Percentiles rank a stretch among this genome's conserved stretches.
Conservation (phyloP, 2,888 invertebrate species). For the Argyra leucocephala region DNA sequence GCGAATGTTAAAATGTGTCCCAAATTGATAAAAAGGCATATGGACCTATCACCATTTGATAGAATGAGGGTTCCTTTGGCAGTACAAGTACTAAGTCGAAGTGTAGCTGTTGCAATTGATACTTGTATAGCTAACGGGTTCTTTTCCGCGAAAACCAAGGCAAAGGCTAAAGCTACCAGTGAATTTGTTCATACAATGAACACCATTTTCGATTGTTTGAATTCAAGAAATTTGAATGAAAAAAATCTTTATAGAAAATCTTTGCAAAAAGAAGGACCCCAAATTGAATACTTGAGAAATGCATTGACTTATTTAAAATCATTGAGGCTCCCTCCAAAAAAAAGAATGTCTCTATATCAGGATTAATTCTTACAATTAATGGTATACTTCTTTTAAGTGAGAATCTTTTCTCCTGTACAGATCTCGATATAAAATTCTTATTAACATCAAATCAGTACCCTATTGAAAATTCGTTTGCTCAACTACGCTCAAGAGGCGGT, state of each 20-base stretch:
- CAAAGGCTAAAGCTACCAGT: slow-evolving; percentile 11
- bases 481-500: not conserved
- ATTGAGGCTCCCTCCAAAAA: no score
- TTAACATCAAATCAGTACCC: slow-evolving; percentile 9
- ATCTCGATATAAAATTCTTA: not conserved
- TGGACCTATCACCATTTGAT: slow-evolving; percentile 11
- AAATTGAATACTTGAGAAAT: not conserved
- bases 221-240: not conserved
- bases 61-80: slow-evolving; percentile 15
- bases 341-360: not conserved
- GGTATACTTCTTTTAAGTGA: not conserved
- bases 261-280: not conserved
- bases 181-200: slow-evolving; percentile 13
- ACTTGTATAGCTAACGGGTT: not conserved
- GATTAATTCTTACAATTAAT: not conserved
- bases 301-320: not conserved
- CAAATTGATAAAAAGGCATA: slow-evolving; percentile 11
- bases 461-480: slow-evolving; percentile 5
- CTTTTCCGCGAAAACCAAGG: slow-evolving; percentile 7
- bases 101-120: slow-evolving; percentile 10
- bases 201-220: slow-evolving; percentile 13
- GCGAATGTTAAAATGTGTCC: slow-evolving; percentile 17
- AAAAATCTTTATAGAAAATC: not conserved
- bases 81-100: slow-evolving; percentile 8
- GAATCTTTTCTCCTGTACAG: no score